A percentile compares a stretch with the other conserved stretches of the same genome.
These are phyloP conservation scores for Synchiropus splendidus DNA, from an alignment of 2,113 vertebrate species.

Conservation along the genomic window DNA sequence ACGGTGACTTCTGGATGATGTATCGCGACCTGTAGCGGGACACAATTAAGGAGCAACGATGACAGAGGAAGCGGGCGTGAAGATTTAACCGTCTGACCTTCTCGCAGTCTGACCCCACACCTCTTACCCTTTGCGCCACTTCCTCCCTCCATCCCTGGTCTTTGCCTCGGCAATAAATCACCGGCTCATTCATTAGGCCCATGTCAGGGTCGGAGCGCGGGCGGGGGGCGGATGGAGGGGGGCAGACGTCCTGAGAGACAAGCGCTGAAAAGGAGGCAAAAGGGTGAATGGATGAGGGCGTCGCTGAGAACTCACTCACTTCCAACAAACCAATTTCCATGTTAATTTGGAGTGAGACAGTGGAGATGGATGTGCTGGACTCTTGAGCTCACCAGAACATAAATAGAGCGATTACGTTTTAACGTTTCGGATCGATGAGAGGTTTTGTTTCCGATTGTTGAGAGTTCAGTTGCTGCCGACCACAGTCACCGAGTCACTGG, in stretches of 20 bases:
- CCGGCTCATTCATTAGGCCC: slow-evolving; percentile 59
- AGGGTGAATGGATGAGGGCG: slow-evolving; percentile 17
- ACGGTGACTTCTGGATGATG: too few species aligned
- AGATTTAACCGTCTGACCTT: slow-evolving; percentile 51
- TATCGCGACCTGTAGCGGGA: not conserved
- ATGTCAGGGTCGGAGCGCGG: slow-evolving; percentile 50
- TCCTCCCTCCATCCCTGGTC: slow-evolving; percentile 7
- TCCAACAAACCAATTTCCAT: slow-evolving; percentile 63
- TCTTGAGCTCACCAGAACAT: slow-evolving; percentile 28
- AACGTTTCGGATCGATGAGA: too few species aligned
- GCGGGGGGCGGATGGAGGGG: slow-evolving; percentile 26
- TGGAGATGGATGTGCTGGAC: slow-evolving; percentile 60
- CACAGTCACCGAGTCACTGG: too few species aligned
- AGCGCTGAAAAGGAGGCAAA: slow-evolving; percentile 11
- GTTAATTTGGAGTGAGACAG: slow-evolving; percentile 55
- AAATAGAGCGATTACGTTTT: slow-evolving; percentile 32
- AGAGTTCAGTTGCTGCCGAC: too few species aligned
- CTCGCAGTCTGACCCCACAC: slow-evolving; percentile 16
- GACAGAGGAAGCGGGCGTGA: slow-evolving; percentile 11
- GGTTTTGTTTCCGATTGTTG: too few species aligned
- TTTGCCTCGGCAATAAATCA: slow-evolving; percentile 60
- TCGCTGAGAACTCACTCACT: slow-evolving; percentile 22
- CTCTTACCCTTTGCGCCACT: slow-evolving; percentile 19
- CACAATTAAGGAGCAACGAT: slow-evolving; percentile 13
- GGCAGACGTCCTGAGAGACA: slow-evolving; percentile 18